These are phyloP conservation scores for Polypedilum pembai DNA, from an alignment of 1,140 invertebrate species.

Conservation along the genomic window DNA sequence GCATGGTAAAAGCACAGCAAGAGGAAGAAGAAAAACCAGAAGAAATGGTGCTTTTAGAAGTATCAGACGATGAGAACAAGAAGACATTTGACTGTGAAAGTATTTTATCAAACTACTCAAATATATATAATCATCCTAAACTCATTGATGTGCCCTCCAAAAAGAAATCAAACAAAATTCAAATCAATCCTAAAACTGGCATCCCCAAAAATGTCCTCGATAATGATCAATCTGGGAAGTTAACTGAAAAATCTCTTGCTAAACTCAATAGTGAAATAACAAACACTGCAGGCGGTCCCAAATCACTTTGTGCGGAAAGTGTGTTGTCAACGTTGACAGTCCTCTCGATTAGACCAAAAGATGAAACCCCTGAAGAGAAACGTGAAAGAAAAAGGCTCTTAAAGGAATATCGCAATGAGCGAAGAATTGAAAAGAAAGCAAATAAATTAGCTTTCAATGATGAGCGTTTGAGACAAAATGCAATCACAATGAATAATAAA, in stretches of 20 bases:
- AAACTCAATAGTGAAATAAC: slow-evolving; percentile 50
- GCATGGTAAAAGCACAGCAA: slow-evolving; percentile 47
- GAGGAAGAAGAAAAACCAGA: slow-evolving; percentile 52
- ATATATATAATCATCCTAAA: slow-evolving; percentile 84
- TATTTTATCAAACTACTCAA: slow-evolving; percentile 83
- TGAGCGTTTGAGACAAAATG: slow-evolving; percentile 74
- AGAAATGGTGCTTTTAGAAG: slow-evolving; percentile 52
- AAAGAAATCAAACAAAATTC: slow-evolving; percentile 52
- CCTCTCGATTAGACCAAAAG: slow-evolving; percentile 66
- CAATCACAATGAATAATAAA: slow-evolving; percentile 65
- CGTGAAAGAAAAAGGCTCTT: slow-evolving; percentile 70
- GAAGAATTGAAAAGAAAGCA: slow-evolving; percentile 78
- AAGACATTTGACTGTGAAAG: slow-evolving; percentile 92
- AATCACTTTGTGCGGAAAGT: slow-evolving; percentile 55
- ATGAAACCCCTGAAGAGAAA: slow-evolving; percentile 77
- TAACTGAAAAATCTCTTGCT: slow-evolving; percentile 62
- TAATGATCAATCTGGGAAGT: slow-evolving; percentile 48
- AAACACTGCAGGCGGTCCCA: slow-evolving; percentile 41
- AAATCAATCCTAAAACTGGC: slow-evolving; percentile 62
- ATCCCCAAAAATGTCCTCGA: slow-evolving; percentile 60
- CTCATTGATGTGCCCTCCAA: slow-evolving; percentile 72
- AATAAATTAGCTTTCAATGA: slow-evolving; percentile 81
- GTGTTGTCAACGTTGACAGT: slow-evolving; percentile 60
- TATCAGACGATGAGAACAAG: slow-evolving; percentile 51
- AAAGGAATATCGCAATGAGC: slow-evolving; percentile 74